Base-by-base conservation (phyloP, 2,113 vertebrate genomes). In the Hydropotes inermis region DNA sequence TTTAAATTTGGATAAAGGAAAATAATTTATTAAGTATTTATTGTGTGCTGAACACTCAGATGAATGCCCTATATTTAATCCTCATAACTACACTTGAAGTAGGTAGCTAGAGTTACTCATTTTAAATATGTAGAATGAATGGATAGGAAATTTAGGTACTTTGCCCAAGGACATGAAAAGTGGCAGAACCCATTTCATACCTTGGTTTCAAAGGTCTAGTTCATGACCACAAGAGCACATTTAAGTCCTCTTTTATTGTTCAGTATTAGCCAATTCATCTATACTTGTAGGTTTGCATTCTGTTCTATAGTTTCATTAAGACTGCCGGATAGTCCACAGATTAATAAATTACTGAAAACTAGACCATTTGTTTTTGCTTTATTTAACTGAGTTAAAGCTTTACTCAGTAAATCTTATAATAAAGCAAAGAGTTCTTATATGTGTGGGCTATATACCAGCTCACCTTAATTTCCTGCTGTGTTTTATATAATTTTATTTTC, bases 1-100 rank as follows among this genome's bases (percentile, higher is more conserved):
- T 79, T 83, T 94, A 89, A 96, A 89, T 78, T 81, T 39, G 67
- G 74, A 94, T 33, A 95, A 82, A 92, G 58, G 84, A 67, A 91
- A 74, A 61, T n/a, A 64, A 70, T 85, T 84, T 92, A 67, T 17
- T 17, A 45, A 91, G 1, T 45, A 57, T 79, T 94, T 84, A 10
- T 60, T 78, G 64, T 64, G 17, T 94, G 15, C 7, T 27, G 25
- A 30, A 39, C 25, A n/a, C 33, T 47, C 70, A 5, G 6, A 50
- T 81, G 45, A 60, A 55, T 89, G 7, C 17, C 30, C 50, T 81
- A 43, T 3, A n/a, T 60, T 94, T 92, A 92, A 50, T 33, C 23
- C 27, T 92, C 13, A 50, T 79, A 88, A 89, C 16, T 60, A 47
- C 6, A 86, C 28, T 57, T 91, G 43, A 92, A 93, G 10, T 43